Conservation (phyloP, 2,888 invertebrate species). For the Troglohyphantes excavatus region DNA sequence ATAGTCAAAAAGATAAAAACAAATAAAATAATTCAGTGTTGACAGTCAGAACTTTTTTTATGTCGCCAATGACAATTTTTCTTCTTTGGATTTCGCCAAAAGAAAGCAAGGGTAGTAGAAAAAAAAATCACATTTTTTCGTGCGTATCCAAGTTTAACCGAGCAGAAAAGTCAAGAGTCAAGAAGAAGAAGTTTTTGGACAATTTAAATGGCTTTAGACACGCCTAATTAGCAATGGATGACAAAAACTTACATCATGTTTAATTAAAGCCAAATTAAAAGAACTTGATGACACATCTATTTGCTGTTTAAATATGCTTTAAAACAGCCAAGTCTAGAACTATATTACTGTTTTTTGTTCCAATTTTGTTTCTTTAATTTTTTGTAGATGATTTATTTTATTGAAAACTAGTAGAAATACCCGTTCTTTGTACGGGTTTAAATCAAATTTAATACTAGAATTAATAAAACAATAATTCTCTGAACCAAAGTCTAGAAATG, state of each 20-base stretch:
- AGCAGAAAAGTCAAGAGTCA: not conserved
- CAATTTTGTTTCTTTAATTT: too few relatives aligned
- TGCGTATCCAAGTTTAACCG: not conserved
- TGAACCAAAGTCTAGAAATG: too few relatives aligned
- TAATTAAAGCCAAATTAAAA: not conserved
- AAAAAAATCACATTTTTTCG: not conserved
- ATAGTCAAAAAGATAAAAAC: too few relatives aligned
- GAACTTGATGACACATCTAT: not conserved
- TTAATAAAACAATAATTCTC: too few relatives aligned
- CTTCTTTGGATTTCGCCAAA: constrained; percentile 1
- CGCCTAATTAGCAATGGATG: not conserved
- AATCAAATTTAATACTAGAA: too few relatives aligned
- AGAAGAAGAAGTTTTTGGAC: not conserved
- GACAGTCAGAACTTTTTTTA: not conserved
- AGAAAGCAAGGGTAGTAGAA: not conserved
- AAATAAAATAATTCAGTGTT: too few relatives aligned
- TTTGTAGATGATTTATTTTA: too few relatives aligned
- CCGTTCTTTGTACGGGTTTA: too few relatives aligned
- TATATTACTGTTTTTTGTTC: too few relatives aligned
- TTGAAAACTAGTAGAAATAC: too few relatives aligned
- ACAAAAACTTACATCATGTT: not conserved
- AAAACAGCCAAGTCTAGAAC: too few relatives aligned
- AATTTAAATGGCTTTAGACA: constrained; percentile 9
- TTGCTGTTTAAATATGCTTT: not conserved
- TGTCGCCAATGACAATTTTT: not conserved